Conservation (phyloP, 2,888 invertebrate genomes). For the Xestia xanthographa region DNA sequence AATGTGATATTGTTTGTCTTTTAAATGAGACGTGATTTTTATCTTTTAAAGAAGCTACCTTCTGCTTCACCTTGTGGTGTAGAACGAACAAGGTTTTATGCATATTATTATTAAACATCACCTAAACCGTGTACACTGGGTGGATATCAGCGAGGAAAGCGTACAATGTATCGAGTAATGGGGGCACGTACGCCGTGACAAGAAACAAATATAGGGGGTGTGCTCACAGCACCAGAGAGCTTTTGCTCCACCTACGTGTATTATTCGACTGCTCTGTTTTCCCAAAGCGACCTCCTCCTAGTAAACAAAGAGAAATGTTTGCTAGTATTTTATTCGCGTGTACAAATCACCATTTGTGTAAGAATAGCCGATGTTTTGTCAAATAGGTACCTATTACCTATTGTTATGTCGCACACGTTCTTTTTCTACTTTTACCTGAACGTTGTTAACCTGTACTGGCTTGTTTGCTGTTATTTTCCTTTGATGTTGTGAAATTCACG, state of each 20-base stretch:
- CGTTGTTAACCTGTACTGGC: constrained; percentile 40
- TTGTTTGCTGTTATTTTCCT: constrained; percentile 45
- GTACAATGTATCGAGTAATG: constrained; percentile 77
- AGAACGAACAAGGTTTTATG: constrained; percentile 64
- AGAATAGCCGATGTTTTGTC: constrained; percentile 65
- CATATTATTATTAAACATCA: constrained; percentile 64
- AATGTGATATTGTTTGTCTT: constrained; percentile 41
- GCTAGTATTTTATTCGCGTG: constrained; percentile 64
- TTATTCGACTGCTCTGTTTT: constrained; percentile 69
- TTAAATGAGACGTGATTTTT: constrained; percentile 61
- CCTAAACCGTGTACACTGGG: constrained; percentile 40
- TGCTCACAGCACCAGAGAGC: constrained; percentile 74
- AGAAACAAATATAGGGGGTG: constrained; percentile 80
- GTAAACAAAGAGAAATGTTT: constrained; percentile 70
- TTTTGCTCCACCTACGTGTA: constrained; percentile 74
- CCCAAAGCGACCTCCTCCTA: constrained; percentile 63
- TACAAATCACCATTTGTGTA: constrained; percentile 67
- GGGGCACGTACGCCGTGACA: constrained; percentile 80
- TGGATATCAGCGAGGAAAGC: constrained; percentile 67
- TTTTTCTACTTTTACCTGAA: constrained; percentile 57
- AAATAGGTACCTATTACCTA: constrained; percentile 57
- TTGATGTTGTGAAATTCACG: constrained; percentile 42
- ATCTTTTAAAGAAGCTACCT: constrained; percentile 54
- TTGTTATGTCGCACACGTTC: constrained; percentile 56
- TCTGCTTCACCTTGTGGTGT: constrained; percentile 61